A percentile compares a stretch with the other conserved stretches of the same genome.
Conservation (phyloP, 2,113 vertebrate genomes). For the Cephalopholis sonnerati region DNA sequence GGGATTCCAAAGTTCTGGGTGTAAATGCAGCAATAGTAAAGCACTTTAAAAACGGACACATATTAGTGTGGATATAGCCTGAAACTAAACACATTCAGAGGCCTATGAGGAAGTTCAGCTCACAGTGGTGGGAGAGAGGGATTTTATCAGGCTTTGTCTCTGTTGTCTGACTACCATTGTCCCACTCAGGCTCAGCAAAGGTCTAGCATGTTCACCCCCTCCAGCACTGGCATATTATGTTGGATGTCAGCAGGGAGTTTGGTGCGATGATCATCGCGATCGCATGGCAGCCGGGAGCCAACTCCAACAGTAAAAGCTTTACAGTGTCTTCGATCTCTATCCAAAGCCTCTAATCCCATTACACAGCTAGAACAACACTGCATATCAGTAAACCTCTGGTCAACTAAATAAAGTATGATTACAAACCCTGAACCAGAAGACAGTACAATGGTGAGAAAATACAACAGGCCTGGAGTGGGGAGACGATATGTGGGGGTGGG, state of each 20-base stretch:
- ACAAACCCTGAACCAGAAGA: slow-evolving; percentile 41
- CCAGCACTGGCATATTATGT: slow-evolving; percentile 25
- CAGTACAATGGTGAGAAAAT: slow-evolving; percentile 50
- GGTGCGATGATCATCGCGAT: slow-evolving; percentile 17
- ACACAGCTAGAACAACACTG: slow-evolving; percentile 36
- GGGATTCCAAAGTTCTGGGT: too few species aligned
- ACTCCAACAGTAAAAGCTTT: slow-evolving; percentile 32
- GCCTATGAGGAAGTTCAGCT: slow-evolving; percentile 16
- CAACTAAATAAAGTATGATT: slow-evolving; percentile 51
- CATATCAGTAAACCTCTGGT: slow-evolving; percentile 36
- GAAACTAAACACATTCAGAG: slow-evolving; percentile 14
- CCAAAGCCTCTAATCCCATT: slow-evolving; percentile 57
- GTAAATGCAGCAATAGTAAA: too few species aligned
- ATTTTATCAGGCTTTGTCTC: slow-evolving; percentile 52
- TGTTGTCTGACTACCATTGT: slow-evolving; percentile 59
- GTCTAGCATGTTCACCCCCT: slow-evolving; percentile 34
- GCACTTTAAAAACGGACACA: too few species aligned
- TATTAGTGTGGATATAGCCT: not conserved
- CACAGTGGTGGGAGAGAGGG: slow-evolving; percentile 27
- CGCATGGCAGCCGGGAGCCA: slow-evolving; percentile 11
- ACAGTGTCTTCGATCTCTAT: slow-evolving; percentile 35
- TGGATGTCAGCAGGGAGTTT: slow-evolving; percentile 32
- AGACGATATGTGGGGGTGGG: slow-evolving; percentile 9
- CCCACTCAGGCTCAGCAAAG: slow-evolving; percentile 29
- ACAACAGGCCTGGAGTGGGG: slow-evolving; percentile 8